Evolutionary conservation across 1,140 invertebrate species (phyloP), one percentile per base, ranked within the genome.

Genomic region (honey bee (Apis mellifera)): DNA sequence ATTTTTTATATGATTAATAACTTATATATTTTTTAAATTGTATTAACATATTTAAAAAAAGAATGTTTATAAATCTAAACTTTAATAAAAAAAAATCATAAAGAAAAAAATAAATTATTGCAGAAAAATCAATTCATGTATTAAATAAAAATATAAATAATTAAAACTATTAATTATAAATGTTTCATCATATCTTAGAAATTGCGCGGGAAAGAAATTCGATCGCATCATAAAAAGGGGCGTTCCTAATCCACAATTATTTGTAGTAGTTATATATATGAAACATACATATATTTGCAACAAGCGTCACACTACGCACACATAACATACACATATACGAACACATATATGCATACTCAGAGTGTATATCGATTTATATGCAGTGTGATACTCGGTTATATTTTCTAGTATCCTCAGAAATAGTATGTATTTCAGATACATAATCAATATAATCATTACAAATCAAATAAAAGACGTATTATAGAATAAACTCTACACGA

Each of bases 191-290:
- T 23, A n/a, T 48, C 68, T 73, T 72, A 72, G 77, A 88, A 84
- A 88, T 87, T 84, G 83, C 86, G 86, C 86, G 86, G 86, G 86
- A 88, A 88, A 87, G 83, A 87, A 88, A 82, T 88, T 88, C 86
- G 83, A 85, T 88, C 86, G 79, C 85, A 88, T 84, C 55, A 55
- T 83, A 88, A 87, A 88, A 88, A 88, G 78, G 86, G 86, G 86
- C 86, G 86, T 88, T 85, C 79, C 83, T 65, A 17, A 83, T 32
- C 57, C 48, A 64, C 48, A 17, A 13, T 26, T 83, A 68, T 65
- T 69, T 74, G 64, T 60, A 64, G n/a, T 26, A 8, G 11, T n/a
- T 62, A 21, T 62, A 60, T 69, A 72, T 19, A 50, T 21, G 32
- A 42, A 42, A 42, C 73, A 57, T 64, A 48, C 55, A 13, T 73